Conservation (phyloP, 2,888 invertebrate species). For the Stratiomys singularior region DNA sequence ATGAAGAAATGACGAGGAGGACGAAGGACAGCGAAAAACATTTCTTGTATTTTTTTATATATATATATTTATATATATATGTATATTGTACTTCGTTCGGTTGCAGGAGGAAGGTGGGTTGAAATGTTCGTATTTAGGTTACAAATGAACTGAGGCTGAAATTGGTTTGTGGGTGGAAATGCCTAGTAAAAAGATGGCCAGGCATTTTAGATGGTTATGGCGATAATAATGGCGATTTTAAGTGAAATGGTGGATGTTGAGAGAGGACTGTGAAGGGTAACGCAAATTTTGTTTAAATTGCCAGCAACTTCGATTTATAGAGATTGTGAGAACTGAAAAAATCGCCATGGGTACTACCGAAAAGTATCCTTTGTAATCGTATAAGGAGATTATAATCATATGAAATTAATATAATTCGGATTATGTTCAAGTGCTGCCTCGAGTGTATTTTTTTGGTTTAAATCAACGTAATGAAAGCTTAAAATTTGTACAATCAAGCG, state of each 20-base stretch:
- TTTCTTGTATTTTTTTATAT: not conserved
- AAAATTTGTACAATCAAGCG: too few species aligned
- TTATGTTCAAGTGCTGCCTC: too few species aligned
- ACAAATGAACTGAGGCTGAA: too few species aligned
- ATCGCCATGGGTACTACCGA: too few species aligned
- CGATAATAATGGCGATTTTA: not conserved
- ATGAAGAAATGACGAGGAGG: not conserved
- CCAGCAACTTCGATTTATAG: too few species aligned
- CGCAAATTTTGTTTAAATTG: not conserved
- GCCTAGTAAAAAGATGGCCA: not conserved
- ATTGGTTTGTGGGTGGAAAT: not conserved
- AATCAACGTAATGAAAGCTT: too few species aligned
- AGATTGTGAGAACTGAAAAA: too few species aligned
- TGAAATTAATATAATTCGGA: too few species aligned
- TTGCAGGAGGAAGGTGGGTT: not conserved
- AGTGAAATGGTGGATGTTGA: not conserved
- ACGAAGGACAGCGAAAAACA: not conserved
- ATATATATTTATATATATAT: not conserved
- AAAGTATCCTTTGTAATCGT: too few species aligned
- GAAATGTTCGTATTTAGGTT: not conserved
- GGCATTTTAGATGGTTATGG: conserved; percentile 1
- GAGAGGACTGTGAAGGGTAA: not conserved
- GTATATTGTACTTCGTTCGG: not conserved
- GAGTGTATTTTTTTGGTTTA: too few species aligned
- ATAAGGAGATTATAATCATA: too few species aligned